A percentile compares a stretch with the other conserved stretches of the same genome.
phyloP scores from a whole-genome alignment of 1,140 invertebrate species.

The Nephila pilipes region DNA sequence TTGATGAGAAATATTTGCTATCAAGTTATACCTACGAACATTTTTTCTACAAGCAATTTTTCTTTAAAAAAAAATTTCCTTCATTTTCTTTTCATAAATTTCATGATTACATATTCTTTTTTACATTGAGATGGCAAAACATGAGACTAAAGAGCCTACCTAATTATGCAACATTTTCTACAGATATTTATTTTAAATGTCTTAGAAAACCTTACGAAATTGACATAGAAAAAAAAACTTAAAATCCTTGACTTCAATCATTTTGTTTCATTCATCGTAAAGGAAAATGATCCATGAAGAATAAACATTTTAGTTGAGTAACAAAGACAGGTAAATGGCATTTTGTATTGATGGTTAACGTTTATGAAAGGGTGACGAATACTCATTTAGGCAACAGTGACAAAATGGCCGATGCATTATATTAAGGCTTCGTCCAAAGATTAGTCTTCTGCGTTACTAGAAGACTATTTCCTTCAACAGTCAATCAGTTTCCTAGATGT shows the following conservation, averaged over 20 bases:
- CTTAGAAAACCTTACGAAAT: background rate
- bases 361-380: constrained; percentile 14
- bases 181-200: background rate
- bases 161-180: background rate
- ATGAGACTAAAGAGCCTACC: background rate
- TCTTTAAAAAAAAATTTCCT: no score
- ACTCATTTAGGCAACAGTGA: background rate
- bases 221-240: background rate
- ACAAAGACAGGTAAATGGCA: background rate
- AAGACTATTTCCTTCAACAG: background rate
- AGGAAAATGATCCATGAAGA: constrained; percentile 1
- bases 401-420: constrained; percentile 16
- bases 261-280: background rate
- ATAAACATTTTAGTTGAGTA: constrained; percentile 1
- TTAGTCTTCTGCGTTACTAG: background rate
- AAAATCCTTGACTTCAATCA: background rate
- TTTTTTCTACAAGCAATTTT: no score
- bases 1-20: no score
- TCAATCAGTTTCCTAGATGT: constrained; percentile 17
- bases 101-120: no score
- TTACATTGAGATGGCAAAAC: no score
- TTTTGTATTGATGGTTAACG: background rate
- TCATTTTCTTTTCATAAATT: no score
- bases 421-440: background rate
- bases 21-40: no score